phyloP scores from a whole-genome alignment of 2,113 vertebrate species.

The Nothocercus nigrocapillus region DNA sequence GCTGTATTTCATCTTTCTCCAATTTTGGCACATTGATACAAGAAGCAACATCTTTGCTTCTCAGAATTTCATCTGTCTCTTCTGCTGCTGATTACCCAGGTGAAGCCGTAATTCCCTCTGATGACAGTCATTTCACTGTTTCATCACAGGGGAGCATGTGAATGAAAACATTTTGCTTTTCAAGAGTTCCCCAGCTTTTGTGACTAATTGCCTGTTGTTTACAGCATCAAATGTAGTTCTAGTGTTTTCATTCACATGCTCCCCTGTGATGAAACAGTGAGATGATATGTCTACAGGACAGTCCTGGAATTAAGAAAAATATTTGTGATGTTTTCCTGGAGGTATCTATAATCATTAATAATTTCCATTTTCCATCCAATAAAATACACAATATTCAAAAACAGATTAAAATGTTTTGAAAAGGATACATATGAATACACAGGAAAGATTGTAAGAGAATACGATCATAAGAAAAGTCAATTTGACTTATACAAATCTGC shows the following conservation, averaged over 20 bases:
- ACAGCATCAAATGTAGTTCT: not conserved
- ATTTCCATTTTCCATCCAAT: not conserved
- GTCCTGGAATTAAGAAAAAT: not conserved
- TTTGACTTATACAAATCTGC: not conserved
- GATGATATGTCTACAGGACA: not conserved
- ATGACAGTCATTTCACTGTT: not conserved
- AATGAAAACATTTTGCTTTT: not conserved
- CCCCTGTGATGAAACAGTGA: conserved; percentile 2
- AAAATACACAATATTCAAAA: not conserved
- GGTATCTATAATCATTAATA: not conserved
- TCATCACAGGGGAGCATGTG: too few relatives aligned
- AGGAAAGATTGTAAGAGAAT: not conserved
- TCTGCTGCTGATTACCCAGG: not conserved
- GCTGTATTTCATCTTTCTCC: conserved; percentile 30
- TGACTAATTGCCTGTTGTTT: conserved; percentile 8
- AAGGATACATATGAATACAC: not conserved
- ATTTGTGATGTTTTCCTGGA: not conserved
- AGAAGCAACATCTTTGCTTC: conserved; percentile 22
- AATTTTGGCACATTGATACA: not conserved
- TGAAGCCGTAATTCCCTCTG: not conserved
- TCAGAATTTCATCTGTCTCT: conserved; percentile 31
- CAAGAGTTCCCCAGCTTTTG: not conserved
- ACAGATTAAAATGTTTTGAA: not conserved
- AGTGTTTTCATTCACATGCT: not conserved
- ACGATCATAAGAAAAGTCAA: not conserved